Evolutionary conservation across 2,888 invertebrate species (phyloP).

Genomic region (Drosophila dives): DNA sequence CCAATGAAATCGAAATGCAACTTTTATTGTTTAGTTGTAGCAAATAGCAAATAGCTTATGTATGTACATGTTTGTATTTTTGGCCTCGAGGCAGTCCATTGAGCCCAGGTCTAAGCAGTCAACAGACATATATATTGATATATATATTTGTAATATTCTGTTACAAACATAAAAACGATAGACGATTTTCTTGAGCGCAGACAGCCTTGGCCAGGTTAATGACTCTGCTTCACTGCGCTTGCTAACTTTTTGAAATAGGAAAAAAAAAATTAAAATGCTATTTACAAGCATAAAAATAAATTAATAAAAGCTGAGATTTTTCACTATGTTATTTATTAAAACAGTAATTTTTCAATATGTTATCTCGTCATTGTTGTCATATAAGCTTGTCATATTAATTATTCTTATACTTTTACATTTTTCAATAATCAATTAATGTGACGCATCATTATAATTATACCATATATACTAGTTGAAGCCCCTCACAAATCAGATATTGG

Average conservation of each 20-base stretch:
- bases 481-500: not conserved
- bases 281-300: not conserved
- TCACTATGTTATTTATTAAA: not conserved
- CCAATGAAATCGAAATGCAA: slow-evolving; percentile 4
- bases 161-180: slow-evolving; percentile 4
- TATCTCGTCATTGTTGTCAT: not conserved
- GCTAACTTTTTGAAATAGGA: not conserved
- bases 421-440: too few relatives aligned
- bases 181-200: not conserved
- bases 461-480: not conserved
- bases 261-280: not conserved
- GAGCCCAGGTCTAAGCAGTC: not conserved
- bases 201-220: slow-evolving; percentile 11
- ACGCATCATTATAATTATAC: not conserved
- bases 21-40: not conserved
- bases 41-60: not conserved
- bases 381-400: not conserved
- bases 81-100: slow-evolving; percentile 9
- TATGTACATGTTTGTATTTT: not conserved
- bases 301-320: not conserved
- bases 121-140: not conserved
- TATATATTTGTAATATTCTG: not conserved
- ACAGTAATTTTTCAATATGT: not conserved
- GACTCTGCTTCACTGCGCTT: not conserved
- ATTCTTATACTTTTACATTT: not conserved